Conservation (phyloP, 2,113 vertebrate species). For the Hystrix cristata region DNA sequence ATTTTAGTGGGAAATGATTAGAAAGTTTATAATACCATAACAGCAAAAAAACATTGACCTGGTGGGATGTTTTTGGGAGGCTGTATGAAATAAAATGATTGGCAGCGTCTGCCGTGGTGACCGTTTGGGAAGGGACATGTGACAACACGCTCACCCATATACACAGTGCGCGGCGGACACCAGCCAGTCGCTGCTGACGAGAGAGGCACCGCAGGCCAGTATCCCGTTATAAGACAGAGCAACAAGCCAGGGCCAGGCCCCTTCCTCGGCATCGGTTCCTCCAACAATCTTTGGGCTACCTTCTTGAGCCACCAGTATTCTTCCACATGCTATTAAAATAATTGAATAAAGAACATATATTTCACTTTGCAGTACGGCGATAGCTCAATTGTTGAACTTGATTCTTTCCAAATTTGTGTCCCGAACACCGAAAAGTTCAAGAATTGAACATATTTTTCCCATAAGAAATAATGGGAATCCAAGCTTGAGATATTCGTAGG, state of each 20-base stretch:
- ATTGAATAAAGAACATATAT: not conserved
- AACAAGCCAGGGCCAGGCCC: constrained; percentile 95
- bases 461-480: not conserved
- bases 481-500: not conserved
- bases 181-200: constrained; percentile 93
- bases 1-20: not conserved
- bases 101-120: not conserved
- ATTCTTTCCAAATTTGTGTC: not conserved
- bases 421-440: not conserved
- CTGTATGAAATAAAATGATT: fast-evolving
- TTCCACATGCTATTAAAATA: constrained; percentile 92
- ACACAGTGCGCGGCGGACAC: constrained; percentile 96
- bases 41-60: not conserved
- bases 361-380: not conserved
- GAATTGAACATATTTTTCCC: not conserved
- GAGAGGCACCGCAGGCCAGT: constrained; percentile 91
- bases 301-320: constrained; percentile 62
- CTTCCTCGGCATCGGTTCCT: constrained; percentile 89
- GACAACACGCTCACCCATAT: constrained; percentile 89
- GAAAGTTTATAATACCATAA: not conserved
- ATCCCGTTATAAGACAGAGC: constrained; percentile 88
- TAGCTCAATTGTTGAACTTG: not conserved
- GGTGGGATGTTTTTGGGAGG: not conserved
- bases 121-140: fast-evolving
- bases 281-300: constrained; percentile 88